phyloP scores from a whole-genome alignment of 1,140 invertebrate genomes.

The Augochlora pura region DNA sequence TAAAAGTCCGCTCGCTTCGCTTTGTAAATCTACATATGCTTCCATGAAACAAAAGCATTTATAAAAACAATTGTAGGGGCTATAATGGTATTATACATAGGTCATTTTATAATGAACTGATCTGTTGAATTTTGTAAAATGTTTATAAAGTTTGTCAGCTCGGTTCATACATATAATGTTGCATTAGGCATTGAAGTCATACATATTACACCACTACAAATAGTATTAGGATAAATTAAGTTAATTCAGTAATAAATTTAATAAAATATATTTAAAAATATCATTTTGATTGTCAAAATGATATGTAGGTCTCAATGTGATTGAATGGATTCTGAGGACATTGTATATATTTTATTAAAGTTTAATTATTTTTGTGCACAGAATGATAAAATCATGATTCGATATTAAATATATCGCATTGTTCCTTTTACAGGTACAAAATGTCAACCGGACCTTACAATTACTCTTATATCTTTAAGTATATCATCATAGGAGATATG shows the following conservation, averaged over 20 bases:
- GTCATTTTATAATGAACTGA: neutral
- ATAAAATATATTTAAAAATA: neutral
- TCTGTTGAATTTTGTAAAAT: neutral
- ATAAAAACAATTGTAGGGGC: neutral
- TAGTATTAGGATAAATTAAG: neutral
- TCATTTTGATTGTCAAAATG: too few species aligned
- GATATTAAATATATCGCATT: neutral
- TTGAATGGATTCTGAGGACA: too few species aligned
- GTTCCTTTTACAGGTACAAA: conserved; percentile 72
- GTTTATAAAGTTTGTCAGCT: neutral
- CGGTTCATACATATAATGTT: neutral
- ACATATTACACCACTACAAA: neutral
- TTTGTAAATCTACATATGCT: neutral
- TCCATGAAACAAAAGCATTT: neutral
- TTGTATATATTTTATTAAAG: neutral
- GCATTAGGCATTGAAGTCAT: too few species aligned
- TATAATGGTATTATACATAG: neutral
- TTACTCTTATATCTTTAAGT: conserved; percentile 99
- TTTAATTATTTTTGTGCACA: neutral
- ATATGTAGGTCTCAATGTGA: too few species aligned
- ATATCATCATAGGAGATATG: conserved; percentile 99
- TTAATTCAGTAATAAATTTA: neutral
- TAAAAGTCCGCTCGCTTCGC: neutral
- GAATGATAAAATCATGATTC: neutral
- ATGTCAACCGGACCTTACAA: conserved; percentile 98